Evolutionary conservation across 2,797 vertebrate species (phyloP).

Genomic region (Sebastes steindachneri): DNA sequence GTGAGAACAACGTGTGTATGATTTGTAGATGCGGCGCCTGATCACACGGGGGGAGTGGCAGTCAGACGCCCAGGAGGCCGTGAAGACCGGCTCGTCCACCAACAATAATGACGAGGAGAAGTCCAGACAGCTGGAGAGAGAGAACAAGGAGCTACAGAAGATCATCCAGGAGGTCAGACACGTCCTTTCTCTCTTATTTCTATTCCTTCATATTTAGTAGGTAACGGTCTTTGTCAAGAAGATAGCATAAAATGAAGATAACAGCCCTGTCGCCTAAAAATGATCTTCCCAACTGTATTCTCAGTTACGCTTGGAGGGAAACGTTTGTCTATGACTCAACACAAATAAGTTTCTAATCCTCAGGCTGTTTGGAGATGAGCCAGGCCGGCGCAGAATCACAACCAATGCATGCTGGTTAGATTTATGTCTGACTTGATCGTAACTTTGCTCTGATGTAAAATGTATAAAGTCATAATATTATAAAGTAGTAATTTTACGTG

Average conservation of each 20-base stretch:
- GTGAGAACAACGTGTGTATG: neutral
- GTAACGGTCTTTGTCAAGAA: neutral
- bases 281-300: no score
- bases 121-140: slow-evolving; percentile 89
- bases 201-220: neutral
- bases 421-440: no score
- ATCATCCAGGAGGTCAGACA: slow-evolving; percentile 89
- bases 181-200: neutral
- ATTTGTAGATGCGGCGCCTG: slow-evolving; percentile 87
- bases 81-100: slow-evolving; percentile 92
- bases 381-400: no score
- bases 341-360: no score
- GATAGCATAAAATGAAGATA: neutral
- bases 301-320: no score
- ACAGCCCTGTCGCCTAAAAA: no score
- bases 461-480: no score
- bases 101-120: slow-evolving; percentile 96
- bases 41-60: slow-evolving; percentile 94
- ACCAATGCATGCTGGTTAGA: no score
- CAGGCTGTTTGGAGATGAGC: no score
- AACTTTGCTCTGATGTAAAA: no score
- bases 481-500: no score
- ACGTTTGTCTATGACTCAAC: no score
- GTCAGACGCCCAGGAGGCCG: slow-evolving; percentile 92
- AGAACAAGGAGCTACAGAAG: slow-evolving; percentile 91